Evolutionary conservation across 2,797 vertebrate genomes (phyloP).

Genomic region (Melopsittacus undulatus): DNA sequence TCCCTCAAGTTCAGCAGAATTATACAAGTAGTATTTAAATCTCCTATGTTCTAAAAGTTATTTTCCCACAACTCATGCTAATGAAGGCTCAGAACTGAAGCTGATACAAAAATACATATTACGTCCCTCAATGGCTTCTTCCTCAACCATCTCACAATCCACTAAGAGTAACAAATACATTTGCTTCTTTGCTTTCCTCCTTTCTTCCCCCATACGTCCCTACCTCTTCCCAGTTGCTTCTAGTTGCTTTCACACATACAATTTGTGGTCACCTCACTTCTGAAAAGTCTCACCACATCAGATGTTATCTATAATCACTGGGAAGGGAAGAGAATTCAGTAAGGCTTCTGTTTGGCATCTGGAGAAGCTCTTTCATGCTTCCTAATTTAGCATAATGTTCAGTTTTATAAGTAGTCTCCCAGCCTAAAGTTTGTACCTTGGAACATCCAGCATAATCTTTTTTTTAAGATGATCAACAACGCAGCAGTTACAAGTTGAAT

Average conservation of each 20-base stretch:
- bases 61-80: not conserved
- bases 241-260: not conserved
- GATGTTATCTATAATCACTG: not conserved
- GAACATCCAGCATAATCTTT: not conserved
- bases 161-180: not conserved
- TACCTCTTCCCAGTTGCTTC: not conserved
- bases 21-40: not conserved
- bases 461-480: not conserved
- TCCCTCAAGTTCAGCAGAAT: not conserved
- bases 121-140: not conserved
- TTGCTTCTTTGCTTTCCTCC: not conserved
- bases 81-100: conserved; percentile 4
- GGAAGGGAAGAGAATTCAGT: not conserved
- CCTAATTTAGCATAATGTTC: not conserved
- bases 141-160: not conserved
- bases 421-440: not conserved
- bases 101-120: not conserved
- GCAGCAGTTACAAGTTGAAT: not conserved
- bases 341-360: not conserved
- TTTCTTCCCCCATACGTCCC: not conserved
- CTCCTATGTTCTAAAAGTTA: not conserved
- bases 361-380: not conserved
- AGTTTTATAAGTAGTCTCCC: not conserved
- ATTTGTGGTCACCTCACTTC: not conserved
- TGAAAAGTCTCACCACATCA: not conserved